Percentiles rank a stretch among this genome's conserved stretches.
Conservation (phyloP, 2,797 vertebrate species). For the Salmo trutta region DNA sequence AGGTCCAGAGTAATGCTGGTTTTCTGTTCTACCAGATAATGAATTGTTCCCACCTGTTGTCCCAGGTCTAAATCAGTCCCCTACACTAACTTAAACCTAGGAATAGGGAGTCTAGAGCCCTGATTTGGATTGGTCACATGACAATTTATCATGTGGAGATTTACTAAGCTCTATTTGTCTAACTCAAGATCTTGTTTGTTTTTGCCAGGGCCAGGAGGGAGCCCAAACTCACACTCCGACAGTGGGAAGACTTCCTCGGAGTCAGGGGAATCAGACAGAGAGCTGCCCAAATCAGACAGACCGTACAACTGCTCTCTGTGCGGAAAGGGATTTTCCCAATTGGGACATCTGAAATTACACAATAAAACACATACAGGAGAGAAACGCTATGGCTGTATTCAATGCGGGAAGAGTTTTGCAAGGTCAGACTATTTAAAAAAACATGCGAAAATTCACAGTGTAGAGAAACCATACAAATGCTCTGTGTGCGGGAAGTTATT, state of each 20-base stretch:
- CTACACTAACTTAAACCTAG: too few relatives aligned
- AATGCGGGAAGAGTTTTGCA: background rate
- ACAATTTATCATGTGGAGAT: too few relatives aligned
- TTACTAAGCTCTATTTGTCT: background rate
- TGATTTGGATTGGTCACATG: too few relatives aligned
- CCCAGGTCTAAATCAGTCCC: too few relatives aligned
- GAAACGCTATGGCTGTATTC: background rate
- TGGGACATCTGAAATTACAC: background rate
- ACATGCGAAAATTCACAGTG: background rate
- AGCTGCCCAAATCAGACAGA: background rate
- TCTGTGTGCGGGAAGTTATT: background rate
- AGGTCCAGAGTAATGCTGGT: too few relatives aligned
- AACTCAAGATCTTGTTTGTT: background rate
- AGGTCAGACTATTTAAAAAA: background rate
- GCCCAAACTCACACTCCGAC: background rate
- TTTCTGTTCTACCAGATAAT: too few relatives aligned
- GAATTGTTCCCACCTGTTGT: too few relatives aligned
- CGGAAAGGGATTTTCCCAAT: background rate
- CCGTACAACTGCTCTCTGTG: background rate
- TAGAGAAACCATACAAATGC: background rate
- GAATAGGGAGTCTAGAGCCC: too few relatives aligned
- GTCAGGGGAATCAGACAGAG: background rate
- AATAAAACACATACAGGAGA: background rate
- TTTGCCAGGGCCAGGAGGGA: background rate
- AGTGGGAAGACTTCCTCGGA: background rate